A percentile compares a stretch with the other conserved stretches of the same genome.
Evolutionary conservation across 2,113 vertebrate species (phyloP).

Genomic region (Centropus unirufus): DNA sequence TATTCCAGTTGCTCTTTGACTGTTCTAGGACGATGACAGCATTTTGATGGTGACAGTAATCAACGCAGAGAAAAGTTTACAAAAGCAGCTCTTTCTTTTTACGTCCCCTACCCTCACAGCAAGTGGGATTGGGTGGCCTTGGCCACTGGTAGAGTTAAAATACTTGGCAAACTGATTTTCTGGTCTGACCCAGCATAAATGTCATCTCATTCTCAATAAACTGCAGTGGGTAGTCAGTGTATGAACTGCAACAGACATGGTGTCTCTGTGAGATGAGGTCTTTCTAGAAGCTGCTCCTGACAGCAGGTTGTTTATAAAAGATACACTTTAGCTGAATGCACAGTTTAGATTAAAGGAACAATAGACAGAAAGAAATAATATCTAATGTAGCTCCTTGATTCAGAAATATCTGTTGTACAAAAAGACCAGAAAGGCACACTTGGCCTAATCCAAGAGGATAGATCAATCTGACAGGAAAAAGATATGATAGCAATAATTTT

Average conservation of each 20-base stretch:
- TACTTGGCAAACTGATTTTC: not conserved
- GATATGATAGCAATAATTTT: slow-evolving; percentile 25
- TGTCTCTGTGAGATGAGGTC: not conserved
- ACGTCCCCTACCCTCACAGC: not conserved
- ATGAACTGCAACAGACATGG: not conserved
- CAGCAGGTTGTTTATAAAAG: not conserved
- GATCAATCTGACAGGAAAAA: slow-evolving; percentile 29
- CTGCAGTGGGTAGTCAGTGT: not conserved
- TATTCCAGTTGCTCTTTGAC: not conserved
- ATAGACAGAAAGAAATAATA: not conserved
- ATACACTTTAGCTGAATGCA: not conserved
- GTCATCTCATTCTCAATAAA: accelerated
- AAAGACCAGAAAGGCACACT: not conserved
- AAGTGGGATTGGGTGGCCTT: not conserved
- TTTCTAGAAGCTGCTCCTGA: not conserved
- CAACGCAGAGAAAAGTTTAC: not conserved
- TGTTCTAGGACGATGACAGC: not conserved
- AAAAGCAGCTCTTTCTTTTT: not conserved
- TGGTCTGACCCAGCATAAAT: not conserved
- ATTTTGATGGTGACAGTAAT: not conserved
- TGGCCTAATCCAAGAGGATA: not conserved
- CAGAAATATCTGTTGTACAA: not conserved
- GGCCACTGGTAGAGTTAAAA: not conserved
- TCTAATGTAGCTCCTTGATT: not conserved
- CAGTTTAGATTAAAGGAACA: not conserved